These are phyloP conservation scores for Schizotus pectinicornis DNA, from an alignment of 2,888 invertebrate genomes.

Conservation along the genomic window DNA sequence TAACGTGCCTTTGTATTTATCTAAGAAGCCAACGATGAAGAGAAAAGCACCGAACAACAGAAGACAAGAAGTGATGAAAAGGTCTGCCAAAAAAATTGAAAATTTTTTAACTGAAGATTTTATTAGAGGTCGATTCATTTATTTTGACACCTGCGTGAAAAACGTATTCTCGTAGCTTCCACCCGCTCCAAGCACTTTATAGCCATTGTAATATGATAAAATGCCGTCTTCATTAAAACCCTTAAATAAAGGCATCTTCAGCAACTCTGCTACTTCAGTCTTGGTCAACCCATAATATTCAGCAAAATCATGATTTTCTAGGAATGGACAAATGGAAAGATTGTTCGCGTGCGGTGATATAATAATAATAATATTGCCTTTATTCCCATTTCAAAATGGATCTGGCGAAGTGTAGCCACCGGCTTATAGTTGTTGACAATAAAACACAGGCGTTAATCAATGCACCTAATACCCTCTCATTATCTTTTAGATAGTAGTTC, in stretches of 20 bases:
- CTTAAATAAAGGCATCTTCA: slow-evolving; percentile 9
- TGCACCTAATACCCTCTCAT: slow-evolving; percentile 11
- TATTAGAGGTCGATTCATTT: too few relatives aligned
- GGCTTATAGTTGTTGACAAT: slow-evolving; percentile 10
- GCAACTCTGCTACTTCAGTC: slow-evolving; percentile 11
- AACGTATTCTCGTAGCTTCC: too few relatives aligned
- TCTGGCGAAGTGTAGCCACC: too few relatives aligned
- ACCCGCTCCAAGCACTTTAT: slow-evolving; percentile 9
- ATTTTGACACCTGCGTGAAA: too few relatives aligned
- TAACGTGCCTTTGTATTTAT: too few relatives aligned
- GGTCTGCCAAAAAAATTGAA: too few relatives aligned
- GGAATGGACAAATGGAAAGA: slow-evolving; percentile 11
- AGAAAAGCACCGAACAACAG: too few relatives aligned
- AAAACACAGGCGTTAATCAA: slow-evolving; percentile 16
- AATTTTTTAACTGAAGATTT: too few relatives aligned
- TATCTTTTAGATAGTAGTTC: slow-evolving; percentile 9
- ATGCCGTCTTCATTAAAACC: slow-evolving; percentile 5
- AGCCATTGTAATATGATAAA: slow-evolving; percentile 11
- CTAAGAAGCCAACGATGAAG: too few relatives aligned
- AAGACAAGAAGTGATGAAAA: too few relatives aligned
- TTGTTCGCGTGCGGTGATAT: slow-evolving; percentile 15
- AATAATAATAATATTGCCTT: too few relatives aligned
- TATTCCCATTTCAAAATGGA: too few relatives aligned
- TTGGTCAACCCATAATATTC: slow-evolving; percentile 15
- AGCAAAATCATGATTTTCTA: slow-evolving; percentile 11